These are phyloP conservation scores for Picathartes gymnocephalus DNA, from an alignment of 2,113 vertebrate genomes.

Conservation along the genomic window DNA sequence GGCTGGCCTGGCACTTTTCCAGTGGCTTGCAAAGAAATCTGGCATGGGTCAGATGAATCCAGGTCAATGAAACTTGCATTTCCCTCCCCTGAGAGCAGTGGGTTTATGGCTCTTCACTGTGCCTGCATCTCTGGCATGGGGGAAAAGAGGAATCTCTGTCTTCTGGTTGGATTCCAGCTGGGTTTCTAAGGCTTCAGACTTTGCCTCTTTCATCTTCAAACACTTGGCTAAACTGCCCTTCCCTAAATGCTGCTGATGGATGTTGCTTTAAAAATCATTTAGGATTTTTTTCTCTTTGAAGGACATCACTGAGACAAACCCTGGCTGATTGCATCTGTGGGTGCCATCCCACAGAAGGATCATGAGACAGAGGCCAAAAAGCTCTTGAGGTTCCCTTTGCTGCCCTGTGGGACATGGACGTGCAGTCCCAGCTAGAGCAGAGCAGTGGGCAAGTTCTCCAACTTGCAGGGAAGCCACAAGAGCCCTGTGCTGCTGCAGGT, in stretches of 20 bases:
- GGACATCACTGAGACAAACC: background rate
- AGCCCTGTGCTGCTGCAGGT: background rate
- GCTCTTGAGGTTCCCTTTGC: background rate
- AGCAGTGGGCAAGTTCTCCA: background rate
- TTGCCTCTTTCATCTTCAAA: constrained; percentile 9
- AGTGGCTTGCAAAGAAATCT: background rate
- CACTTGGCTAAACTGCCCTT: background rate
- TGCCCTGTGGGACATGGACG: fast-evolving
- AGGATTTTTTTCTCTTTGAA: background rate
- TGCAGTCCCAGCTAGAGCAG: background rate
- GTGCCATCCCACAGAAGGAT: background rate
- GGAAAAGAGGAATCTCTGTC: background rate
- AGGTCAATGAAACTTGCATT: background rate
- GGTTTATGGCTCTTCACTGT: background rate
- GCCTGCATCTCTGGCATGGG: background rate
- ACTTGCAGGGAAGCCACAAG: background rate
- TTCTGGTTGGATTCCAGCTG: constrained; percentile 6
- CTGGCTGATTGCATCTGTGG: background rate
- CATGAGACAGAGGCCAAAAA: background rate
- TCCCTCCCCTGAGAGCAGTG: background rate
- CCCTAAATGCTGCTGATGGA: background rate
- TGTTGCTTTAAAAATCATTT: background rate
- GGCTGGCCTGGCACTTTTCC: background rate
- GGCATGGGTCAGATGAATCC: background rate
- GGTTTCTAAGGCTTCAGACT: background rate